phyloP scores from a whole-genome alignment of 2,888 invertebrate genomes.

The Drosophila dives region DNA sequence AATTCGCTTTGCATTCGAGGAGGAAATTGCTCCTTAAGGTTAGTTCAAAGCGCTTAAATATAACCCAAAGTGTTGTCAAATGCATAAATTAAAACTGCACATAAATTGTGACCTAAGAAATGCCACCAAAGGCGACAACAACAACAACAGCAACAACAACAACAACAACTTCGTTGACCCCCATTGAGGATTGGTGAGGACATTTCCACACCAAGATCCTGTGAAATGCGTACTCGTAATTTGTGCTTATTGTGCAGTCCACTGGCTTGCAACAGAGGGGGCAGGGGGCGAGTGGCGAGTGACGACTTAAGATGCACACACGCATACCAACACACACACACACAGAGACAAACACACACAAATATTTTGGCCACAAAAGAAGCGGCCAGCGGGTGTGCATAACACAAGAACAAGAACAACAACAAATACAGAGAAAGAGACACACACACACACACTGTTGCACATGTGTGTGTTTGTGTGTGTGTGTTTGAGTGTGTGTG shows the following conservation, averaged over 20 bases:
- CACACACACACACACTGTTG: slow-evolving; percentile 14
- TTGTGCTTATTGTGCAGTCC: slow-evolving; percentile 73
- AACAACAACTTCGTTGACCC: slow-evolving; percentile 51
- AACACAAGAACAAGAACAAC: slow-evolving; percentile 35
- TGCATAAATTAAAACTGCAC: slow-evolving; percentile 68
- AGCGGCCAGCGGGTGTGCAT: slow-evolving; percentile 57
- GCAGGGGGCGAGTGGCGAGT: slow-evolving; percentile 1
- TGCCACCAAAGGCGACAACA: slow-evolving; percentile 38
- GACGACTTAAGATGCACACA: slow-evolving; percentile 35
- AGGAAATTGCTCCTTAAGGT: background rate
- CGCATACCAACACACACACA: background rate
- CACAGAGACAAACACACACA: slow-evolving; percentile 8
- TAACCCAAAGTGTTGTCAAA: slow-evolving; percentile 37
- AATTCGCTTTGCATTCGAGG: background rate
- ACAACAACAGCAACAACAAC: slow-evolving; percentile 7
- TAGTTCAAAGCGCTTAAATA: background rate
- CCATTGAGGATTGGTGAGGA: slow-evolving; percentile 2
- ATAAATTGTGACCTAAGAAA: slow-evolving; percentile 70
- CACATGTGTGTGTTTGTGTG: slow-evolving; percentile 22
- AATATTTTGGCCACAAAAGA: slow-evolving; percentile 62
- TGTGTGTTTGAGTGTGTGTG: slow-evolving; percentile 34
- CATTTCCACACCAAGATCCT: slow-evolving; percentile 20
- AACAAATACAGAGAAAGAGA: slow-evolving; percentile 9
- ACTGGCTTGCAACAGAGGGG: slow-evolving; percentile 30
- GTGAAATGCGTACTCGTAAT: slow-evolving; percentile 66